Evolutionary conservation across 2,888 invertebrate genomes (phyloP).

Genomic region (Girardia tigrina): DNA sequence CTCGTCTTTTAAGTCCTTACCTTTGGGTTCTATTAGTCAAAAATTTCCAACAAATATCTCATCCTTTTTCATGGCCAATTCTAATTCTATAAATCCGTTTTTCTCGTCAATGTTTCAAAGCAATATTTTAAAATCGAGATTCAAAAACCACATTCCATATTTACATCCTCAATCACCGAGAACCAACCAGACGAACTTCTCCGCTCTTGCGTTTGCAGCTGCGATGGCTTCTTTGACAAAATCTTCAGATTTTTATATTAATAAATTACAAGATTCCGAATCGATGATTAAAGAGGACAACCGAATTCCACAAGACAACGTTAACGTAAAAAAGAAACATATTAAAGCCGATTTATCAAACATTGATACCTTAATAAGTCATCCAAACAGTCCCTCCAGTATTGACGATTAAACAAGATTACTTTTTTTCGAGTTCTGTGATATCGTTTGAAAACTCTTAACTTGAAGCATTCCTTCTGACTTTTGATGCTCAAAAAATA

Average conservation of each 20-base stretch:
- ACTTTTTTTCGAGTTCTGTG: neutral
- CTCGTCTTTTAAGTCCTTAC: neutral
- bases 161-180: constrained; percentile 9
- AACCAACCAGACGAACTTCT: neutral
- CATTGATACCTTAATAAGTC: neutral
- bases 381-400: neutral
- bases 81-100: neutral
- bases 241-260: neutral
- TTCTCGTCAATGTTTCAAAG: constrained; percentile 17
- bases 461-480: neutral
- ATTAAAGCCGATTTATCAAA: constrained; percentile 12
- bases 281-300: neutral
- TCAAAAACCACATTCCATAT: neutral
- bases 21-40: neutral
- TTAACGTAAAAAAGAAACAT: neutral
- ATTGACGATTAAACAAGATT: neutral
- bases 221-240: constrained; percentile 12
- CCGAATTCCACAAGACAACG: neutral
- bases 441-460: neutral
- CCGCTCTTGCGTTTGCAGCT: neutral
- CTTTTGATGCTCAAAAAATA: constrained; percentile 1
- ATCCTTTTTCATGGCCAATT: neutral
- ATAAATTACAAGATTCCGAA: constrained; percentile 4
- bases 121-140: constrained; percentile 19
- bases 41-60: neutral